phyloP scores from a whole-genome alignment of 2,797 vertebrate species.

The Notamacropus eugenii region DNA sequence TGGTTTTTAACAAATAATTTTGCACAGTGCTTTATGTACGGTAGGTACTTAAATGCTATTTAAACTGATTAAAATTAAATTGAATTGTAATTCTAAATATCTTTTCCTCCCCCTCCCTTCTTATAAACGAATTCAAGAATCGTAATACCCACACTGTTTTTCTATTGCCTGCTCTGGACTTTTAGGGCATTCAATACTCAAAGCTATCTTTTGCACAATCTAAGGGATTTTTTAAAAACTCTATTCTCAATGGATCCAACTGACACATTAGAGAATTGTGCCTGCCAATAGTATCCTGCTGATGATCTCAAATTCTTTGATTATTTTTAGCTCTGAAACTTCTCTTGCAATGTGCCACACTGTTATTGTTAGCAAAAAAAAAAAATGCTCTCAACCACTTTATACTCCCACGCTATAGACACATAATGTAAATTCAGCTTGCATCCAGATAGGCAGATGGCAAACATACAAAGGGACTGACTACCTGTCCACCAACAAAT shows the following conservation, averaged over 20 bases:
- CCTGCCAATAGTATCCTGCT: constrained; percentile 2
- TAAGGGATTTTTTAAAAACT: constrained; percentile 19
- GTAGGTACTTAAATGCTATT: not conserved
- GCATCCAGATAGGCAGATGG: constrained; percentile 19
- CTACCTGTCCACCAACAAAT: not conserved
- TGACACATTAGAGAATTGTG: constrained; percentile 50
- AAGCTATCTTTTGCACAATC: constrained; percentile 58
- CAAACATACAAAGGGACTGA: constrained; percentile 8
- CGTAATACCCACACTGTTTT: constrained; percentile 23
- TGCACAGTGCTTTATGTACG: not conserved
- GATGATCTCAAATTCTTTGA: constrained; percentile 36
- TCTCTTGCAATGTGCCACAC: constrained; percentile 51
- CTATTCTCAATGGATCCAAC: constrained; percentile 54
- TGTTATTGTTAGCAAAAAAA: constrained; percentile 28
- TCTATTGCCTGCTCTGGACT: constrained; percentile 43
- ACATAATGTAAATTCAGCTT: not conserved
- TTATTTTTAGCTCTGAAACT: constrained; percentile 45
- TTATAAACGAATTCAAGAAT: not conserved
- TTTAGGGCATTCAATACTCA: constrained; percentile 50
- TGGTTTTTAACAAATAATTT: not conserved
- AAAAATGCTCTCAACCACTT: constrained; percentile 20
- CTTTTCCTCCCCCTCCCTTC: not conserved
- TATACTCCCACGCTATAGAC: constrained; percentile 29
- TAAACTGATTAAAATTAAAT: not conserved
- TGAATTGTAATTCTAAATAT: not conserved